These are phyloP conservation scores for Vireo griseus DNA, from an alignment of 2,797 vertebrate species.

Conservation along the genomic window DNA sequence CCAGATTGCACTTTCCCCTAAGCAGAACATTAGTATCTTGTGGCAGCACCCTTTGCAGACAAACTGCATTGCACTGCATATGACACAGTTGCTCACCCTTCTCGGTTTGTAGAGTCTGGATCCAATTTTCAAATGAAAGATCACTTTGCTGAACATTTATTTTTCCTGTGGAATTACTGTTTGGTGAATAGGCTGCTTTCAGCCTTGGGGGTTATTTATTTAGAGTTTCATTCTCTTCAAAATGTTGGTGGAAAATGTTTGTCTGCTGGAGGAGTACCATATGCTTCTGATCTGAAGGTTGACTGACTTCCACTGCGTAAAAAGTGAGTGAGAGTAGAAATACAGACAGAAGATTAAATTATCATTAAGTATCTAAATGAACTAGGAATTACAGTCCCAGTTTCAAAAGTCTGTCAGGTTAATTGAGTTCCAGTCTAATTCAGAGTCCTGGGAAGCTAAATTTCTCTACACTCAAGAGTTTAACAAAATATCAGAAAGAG, in stretches of 20 bases:
- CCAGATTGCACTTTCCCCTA: background rate
- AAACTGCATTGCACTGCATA: background rate
- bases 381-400: background rate
- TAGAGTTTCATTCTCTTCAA: conserved; percentile 63
- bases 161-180: conserved; percentile 67
- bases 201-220: conserved; percentile 54
- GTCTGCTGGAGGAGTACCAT: conserved; percentile 55
- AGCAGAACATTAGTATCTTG: background rate
- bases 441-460: background rate
- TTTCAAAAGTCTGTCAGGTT: background rate
- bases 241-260: conserved; percentile 70
- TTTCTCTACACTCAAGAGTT: background rate
- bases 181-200: conserved; percentile 60
- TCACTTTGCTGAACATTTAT: conserved; percentile 68
- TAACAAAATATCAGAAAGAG: background rate
- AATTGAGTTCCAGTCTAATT: background rate
- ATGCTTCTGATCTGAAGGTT: conserved; percentile 53
- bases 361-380: background rate
- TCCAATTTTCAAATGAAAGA: conserved; percentile 75
- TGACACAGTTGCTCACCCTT: conserved; percentile 32
- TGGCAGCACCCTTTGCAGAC: conserved; percentile 13
- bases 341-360: background rate
- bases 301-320: conserved; percentile 12
- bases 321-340: conserved; percentile 29
- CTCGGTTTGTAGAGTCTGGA: conserved; percentile 66